Evolutionary conservation across 2,888 invertebrate genomes (phyloP).

Genomic region (Drosophila lacicola): DNA sequence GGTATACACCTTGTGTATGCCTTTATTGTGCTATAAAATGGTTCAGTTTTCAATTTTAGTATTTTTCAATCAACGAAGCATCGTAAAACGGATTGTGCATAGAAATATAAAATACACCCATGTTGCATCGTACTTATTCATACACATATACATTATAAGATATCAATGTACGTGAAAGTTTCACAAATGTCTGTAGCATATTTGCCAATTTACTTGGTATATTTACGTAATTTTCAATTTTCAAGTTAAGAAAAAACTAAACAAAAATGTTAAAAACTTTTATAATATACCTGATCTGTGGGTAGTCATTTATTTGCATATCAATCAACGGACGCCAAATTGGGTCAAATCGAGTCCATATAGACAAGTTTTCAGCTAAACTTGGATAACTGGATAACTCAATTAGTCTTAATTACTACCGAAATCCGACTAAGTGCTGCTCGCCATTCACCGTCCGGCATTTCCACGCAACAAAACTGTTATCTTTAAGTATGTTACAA

Average conservation of each 20-base stretch:
- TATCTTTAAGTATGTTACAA: no score
- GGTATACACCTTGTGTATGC: no score
- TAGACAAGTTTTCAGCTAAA: slow-evolving; percentile 15
- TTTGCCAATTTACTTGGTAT: not conserved
- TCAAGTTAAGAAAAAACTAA: not conserved
- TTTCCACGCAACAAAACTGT: no score
- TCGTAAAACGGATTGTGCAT: not conserved
- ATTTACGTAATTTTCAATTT: slow-evolving; percentile 8
- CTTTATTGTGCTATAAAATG: no score
- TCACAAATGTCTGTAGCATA: not conserved
- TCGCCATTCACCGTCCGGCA: no score
- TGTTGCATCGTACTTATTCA: no score
- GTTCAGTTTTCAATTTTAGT: slow-evolving; percentile 6
- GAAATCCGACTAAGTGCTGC: no score
- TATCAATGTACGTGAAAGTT: slow-evolving; percentile 5
- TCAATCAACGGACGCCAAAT: slow-evolving; percentile 31
- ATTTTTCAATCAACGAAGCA: slow-evolving; percentile 8
- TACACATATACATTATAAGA: no score
- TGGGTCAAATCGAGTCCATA: slow-evolving; percentile 26
- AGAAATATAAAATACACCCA: not conserved
- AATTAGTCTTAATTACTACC: slow-evolving; percentile 9
- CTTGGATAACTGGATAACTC: slow-evolving; percentile 6
- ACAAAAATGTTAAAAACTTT: slow-evolving; percentile 1
- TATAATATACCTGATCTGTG: slow-evolving; percentile 13
- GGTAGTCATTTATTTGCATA: slow-evolving; percentile 35